Base-by-base conservation (phyloP, 2,797 vertebrate genomes). In the Sitta carolinensis region DNA sequence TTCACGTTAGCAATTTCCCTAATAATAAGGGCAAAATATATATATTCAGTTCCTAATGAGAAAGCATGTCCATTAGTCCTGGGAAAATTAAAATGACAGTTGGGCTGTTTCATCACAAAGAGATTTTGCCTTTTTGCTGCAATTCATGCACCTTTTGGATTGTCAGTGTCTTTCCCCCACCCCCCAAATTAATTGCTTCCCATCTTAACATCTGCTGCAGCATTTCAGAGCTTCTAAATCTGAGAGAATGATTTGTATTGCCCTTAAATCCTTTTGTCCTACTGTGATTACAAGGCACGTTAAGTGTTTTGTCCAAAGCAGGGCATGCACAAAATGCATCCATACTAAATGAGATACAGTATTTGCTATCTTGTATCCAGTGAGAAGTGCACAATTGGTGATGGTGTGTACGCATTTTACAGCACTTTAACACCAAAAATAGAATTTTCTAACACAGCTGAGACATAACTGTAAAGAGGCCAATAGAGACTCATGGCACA, bases 91-190 rank as follows among this genome's bases (percentile, higher is more conserved):
- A 70, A 22, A 1, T 16, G 52, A 42, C 20, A 18, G 11, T 52
- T 51, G n/a, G 38, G 17, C 18, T 70, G 36, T 40, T 93, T 70
- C 52, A 59, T 6, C 25, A 90, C 12, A 74, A 85, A 62, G 2
- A 73, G 4, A 58, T 70, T 80, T 82, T 90, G 8, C 20, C 22
- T 66, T 91, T 66, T 43, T 8, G 20, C 27, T 51, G 17, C 6
- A 83, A 62, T 54, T 66, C 23, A 69, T 51, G 9, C 3, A 30
- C 2, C 5, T 55, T 88, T 52, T 62, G 27, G 17, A 13, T n/a
- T 50, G 17, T 54, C 25, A 59, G 1, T 3, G 8, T 23, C 4
- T 8, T 8, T 14, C 9, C 7, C 3, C 2, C 2, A 14, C 2
- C 12, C 5, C 13, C 5, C 4, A 2, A 48, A 25, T 43, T 42